phyloP scores from a whole-genome alignment of 35 echinoderm and acorn worm genomes.

The Apostichopus californicus region DNA sequence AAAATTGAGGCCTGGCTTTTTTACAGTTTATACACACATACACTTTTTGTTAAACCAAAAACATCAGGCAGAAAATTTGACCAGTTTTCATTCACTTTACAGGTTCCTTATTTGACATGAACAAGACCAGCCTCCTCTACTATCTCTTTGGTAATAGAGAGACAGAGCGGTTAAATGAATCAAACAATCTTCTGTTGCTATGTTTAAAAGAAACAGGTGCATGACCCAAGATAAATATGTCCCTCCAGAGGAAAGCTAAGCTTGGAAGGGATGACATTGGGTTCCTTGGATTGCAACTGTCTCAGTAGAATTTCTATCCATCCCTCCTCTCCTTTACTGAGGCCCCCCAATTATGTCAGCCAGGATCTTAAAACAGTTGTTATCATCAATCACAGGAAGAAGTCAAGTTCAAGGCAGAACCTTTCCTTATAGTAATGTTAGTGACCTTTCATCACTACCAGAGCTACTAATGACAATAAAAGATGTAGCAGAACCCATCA shows the following conservation, averaged over 20 bases:
- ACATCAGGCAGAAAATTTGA: too few species aligned
- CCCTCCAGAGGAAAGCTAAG: background rate
- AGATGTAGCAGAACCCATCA: too few species aligned
- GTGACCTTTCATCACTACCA: background rate
- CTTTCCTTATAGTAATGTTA: background rate
- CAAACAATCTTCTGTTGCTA: background rate
- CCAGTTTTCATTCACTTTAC: too few species aligned
- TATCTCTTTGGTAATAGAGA: background rate
- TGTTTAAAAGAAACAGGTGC: background rate
- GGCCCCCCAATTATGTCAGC: background rate
- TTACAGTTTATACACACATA: too few species aligned
- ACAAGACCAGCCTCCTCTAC: background rate
- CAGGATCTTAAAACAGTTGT: background rate
- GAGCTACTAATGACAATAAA: background rate
- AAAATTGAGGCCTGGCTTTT: too few species aligned
- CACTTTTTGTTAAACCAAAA: too few species aligned
- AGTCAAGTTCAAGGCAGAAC: background rate
- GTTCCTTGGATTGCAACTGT: background rate
- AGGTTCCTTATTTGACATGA: too few species aligned
- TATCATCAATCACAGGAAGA: background rate
- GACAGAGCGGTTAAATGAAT: background rate
- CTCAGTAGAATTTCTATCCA: background rate
- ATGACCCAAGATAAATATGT: background rate
- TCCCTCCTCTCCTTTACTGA: background rate
- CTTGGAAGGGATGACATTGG: background rate